Evolutionary conservation across 2,888 invertebrate species (phyloP).

Genomic region (Cyclophora punctaria): DNA sequence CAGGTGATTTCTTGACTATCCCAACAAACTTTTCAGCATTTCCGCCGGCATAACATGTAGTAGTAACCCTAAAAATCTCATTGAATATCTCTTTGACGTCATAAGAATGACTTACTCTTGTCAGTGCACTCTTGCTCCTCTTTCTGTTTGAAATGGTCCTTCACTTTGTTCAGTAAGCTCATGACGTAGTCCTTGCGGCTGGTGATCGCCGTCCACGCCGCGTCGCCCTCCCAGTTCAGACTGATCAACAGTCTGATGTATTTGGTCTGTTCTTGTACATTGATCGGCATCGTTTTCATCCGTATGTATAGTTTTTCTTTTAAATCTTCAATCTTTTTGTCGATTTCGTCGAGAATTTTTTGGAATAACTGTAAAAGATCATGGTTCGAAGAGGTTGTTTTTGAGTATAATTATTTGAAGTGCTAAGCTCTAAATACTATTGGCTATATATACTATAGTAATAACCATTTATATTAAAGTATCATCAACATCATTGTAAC

Average conservation of each 20-base stretch:
- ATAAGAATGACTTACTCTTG: slow-evolving; percentile 36
- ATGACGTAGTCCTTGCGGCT: slow-evolving; percentile 88
- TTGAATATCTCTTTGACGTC: too few relatives aligned
- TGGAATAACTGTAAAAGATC: slow-evolving; percentile 79
- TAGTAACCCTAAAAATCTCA: too few relatives aligned
- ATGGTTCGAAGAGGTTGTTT: too few relatives aligned
- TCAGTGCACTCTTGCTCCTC: slow-evolving; percentile 60
- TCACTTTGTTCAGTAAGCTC: slow-evolving; percentile 78
- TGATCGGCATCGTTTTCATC: slow-evolving; percentile 92
- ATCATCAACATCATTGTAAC: too few relatives aligned
- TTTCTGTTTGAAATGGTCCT: slow-evolving; percentile 76
- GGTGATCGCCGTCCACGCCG: slow-evolving; percentile 96
- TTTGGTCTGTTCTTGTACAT: slow-evolving; percentile 95
- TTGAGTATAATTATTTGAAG: too few relatives aligned
- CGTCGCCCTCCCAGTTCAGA: slow-evolving; percentile 82
- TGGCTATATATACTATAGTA: too few relatives aligned
- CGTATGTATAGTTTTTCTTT: slow-evolving; percentile 86
- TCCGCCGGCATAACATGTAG: too few relatives aligned
- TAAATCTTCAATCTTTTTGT: slow-evolving; percentile 87
- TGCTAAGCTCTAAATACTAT: too few relatives aligned
- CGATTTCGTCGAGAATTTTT: slow-evolving; percentile 92
- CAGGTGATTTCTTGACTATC: too few relatives aligned
- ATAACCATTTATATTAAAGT: too few relatives aligned
- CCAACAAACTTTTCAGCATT: too few relatives aligned
- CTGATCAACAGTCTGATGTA: slow-evolving; percentile 79